A percentile compares a stretch with the other conserved stretches of the same genome.
phyloP scores from a whole-genome alignment of 2,888 invertebrate species.

The Glaucopsyche alexis region DNA sequence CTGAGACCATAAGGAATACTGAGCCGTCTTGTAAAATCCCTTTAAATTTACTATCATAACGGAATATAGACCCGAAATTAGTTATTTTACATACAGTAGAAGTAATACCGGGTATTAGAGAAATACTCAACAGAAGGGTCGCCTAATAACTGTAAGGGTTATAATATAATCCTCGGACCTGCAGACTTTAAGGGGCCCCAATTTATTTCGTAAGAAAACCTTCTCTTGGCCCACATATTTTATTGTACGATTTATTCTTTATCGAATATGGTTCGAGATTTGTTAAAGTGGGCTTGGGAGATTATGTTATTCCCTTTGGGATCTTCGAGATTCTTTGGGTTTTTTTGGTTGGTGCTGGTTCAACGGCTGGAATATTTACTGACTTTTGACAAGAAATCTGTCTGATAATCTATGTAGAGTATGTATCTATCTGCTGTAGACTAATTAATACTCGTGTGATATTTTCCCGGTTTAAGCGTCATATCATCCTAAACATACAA shows the following conservation, averaged over 20 bases:
- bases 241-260: conserved; percentile 8
- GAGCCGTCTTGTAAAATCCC: no score
- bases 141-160: conserved; percentile 23
- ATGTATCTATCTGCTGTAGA: no score
- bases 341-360: not conserved
- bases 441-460: no score
- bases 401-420: no score
- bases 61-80: not conserved
- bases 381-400: not conserved
- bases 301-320: conserved; percentile 7
- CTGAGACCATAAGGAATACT: not conserved
- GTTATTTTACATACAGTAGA: conserved; percentile 9
- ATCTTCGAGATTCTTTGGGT: not conserved
- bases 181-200: conserved; percentile 3
- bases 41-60: no score
- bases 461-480: no score
- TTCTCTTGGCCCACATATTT: not conserved
- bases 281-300: not conserved
- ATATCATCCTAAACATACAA: no score
- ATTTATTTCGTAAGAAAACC: conserved; percentile 21
- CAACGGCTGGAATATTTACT: not conserved
- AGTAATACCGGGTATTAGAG: conserved; percentile 19
- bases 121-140: conserved; percentile 11
- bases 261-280: conserved; percentile 22
- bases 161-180: conserved; percentile 5